These are phyloP conservation scores for Palythoa caribaeorum DNA, from an alignment of 92 coral and sea anemone species.

Conservation along the genomic window DNA sequence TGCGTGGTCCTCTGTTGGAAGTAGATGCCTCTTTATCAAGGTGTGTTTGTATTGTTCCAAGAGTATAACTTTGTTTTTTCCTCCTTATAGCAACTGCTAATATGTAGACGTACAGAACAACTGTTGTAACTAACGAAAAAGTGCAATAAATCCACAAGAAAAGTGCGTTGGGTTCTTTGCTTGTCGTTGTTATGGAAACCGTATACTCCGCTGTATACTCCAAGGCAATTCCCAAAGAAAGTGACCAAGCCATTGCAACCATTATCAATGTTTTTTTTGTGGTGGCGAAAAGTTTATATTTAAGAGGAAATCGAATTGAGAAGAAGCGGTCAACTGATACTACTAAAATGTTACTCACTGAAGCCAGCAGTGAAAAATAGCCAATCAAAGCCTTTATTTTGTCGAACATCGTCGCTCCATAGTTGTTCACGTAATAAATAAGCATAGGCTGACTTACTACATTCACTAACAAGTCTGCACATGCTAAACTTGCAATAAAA, in stretches of 20 bases:
- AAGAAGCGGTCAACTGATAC: conserved; percentile 58
- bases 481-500: conserved; percentile 52
- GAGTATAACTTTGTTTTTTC: conserved; percentile 15
- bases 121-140: conserved; percentile 8
- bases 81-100: conserved; percentile 36
- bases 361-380: conserved; percentile 53
- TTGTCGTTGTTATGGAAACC: background rate
- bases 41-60: background rate
- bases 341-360: conserved; percentile 48
- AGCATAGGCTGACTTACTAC: conserved; percentile 49
- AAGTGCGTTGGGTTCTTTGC: background rate
- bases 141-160: conserved; percentile 50
- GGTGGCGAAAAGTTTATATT: conserved; percentile 40
- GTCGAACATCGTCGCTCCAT: conserved; percentile 16
- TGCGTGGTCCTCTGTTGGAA: background rate
- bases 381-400: background rate
- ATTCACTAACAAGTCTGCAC: conserved; percentile 59
- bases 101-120: conserved; percentile 42
- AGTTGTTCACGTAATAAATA: conserved; percentile 11
- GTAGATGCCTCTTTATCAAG: too few species aligned
- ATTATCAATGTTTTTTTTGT: conserved; percentile 16
- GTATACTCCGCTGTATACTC: background rate
- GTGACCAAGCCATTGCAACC: conserved; percentile 31
- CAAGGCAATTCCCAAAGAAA: conserved; percentile 20
- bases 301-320: conserved; percentile 55